phyloP scores from a whole-genome alignment of 2,113 vertebrate species.

The Rhinolophus sinicus region DNA sequence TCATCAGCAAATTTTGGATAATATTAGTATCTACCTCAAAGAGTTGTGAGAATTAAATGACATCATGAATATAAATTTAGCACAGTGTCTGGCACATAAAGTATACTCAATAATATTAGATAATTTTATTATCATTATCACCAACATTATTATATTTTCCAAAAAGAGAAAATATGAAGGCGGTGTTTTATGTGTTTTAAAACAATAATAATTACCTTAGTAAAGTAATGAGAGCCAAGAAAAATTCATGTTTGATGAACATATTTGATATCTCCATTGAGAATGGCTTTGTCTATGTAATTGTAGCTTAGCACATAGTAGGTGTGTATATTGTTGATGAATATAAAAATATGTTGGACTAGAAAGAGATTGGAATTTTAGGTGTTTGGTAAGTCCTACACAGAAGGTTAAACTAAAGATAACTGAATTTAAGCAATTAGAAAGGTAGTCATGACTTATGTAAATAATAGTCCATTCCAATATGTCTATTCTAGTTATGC shows the following conservation, averaged over 20 bases:
- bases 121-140: neutral
- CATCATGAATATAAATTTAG: neutral
- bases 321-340: neutral
- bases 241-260: neutral
- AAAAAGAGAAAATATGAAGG: neutral
- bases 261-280: neutral
- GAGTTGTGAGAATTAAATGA: neutral
- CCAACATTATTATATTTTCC: neutral
- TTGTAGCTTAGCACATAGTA: neutral
- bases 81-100: neutral
- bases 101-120: neutral
- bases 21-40: neutral
- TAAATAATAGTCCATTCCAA: neutral
- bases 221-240: neutral
- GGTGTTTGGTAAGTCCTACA: neutral
- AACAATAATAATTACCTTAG: neutral
- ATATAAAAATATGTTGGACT: neutral
- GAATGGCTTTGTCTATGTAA: neutral
- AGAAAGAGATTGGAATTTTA: conserved; percentile 15
- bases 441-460: neutral
- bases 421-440: neutral
- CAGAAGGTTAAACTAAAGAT: neutral
- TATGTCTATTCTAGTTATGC: neutral
- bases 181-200: neutral
- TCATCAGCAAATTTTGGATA: neutral